Percentiles rank a stretch among this genome's conserved stretches.
Evolutionary conservation across 2,797 vertebrate species (phyloP).

Genomic region (Acridotheres tristis): DNA sequence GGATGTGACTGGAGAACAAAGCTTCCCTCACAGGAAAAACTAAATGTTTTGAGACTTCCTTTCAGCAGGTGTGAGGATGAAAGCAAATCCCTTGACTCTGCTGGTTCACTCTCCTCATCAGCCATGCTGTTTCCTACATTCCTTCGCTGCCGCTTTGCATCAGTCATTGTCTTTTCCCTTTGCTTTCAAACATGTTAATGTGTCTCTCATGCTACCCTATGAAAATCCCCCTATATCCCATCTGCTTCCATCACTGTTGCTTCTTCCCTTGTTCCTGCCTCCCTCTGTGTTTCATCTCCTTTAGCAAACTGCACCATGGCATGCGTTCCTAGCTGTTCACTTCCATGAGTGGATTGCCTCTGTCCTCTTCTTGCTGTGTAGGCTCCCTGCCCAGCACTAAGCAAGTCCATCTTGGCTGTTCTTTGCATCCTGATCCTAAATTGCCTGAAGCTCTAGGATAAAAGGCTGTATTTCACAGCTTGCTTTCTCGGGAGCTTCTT

Average conservation of each 20-base stretch:
- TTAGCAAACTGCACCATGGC: background rate
- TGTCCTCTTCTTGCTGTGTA: background rate
- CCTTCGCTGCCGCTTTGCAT: background rate
- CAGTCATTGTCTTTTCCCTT: background rate
- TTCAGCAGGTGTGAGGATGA: background rate
- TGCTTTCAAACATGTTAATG: background rate
- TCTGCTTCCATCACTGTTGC: background rate
- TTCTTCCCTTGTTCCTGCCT: background rate
- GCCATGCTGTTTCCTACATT: background rate
- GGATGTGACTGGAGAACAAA: background rate
- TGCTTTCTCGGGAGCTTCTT: background rate
- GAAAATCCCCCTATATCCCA: background rate
- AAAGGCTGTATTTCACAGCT: background rate
- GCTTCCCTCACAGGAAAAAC: background rate
- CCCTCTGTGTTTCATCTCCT: background rate
- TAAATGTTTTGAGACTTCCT: constrained; percentile 15
- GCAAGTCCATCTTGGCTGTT: background rate
- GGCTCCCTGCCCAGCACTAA: background rate
- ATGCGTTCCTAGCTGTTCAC: background rate
- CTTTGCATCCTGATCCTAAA: background rate
- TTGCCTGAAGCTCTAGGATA: background rate
- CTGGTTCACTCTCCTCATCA: background rate
- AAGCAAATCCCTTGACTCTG: background rate
- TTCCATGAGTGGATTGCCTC: background rate
- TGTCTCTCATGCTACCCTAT: background rate